Conservation (phyloP, 2,888 invertebrate species). For the Tethea ocularis region DNA sequence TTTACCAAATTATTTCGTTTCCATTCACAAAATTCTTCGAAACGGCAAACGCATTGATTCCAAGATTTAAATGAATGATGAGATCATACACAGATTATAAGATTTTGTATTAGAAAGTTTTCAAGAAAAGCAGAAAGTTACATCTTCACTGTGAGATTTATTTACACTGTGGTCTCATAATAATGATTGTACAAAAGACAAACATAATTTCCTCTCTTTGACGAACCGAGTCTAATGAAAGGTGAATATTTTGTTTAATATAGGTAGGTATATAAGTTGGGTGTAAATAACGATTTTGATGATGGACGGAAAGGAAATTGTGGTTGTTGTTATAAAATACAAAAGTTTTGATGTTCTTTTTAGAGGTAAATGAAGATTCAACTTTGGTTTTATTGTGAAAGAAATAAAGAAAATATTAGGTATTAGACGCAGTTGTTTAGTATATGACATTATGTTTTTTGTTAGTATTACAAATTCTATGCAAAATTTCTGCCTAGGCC, state of each 20-base stretch:
- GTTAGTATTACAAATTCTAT: too few species aligned
- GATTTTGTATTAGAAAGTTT: neutral
- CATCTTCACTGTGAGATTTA: neutral
- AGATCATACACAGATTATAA: neutral
- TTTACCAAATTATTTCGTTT: neutral
- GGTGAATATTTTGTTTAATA: neutral
- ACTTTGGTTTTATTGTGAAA: neutral
- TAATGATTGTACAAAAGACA: neutral
- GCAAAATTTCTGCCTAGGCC: too few species aligned
- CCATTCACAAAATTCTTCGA: neutral
- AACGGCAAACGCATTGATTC: neutral
- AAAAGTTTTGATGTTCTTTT: neutral
- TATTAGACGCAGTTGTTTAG: neutral
- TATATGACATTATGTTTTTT: too few species aligned
- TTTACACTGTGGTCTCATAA: neutral
- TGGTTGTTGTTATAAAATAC: constrained; percentile 2
- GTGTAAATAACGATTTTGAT: neutral
- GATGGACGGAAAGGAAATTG: constrained; percentile 1
- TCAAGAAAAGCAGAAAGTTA: neutral
- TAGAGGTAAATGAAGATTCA: neutral
- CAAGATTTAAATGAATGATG: neutral
- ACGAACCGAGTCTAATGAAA: neutral
- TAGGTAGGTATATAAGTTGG: neutral
- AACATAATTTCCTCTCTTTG: constrained; percentile 5
- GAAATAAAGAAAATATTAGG: neutral